Percentiles rank a stretch among this genome's conserved stretches.
phyloP scores from a whole-genome alignment of 1,140 invertebrate species.

The honey bee (Apis mellifera) region Amel_HAv3.1 CM009942.2:9064501-9065000 shows the following conservation, averaged over 20 bases:
- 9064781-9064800: not conserved
- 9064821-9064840: rapidly evolving
- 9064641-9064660: too few relatives aligned
- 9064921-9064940: not conserved
- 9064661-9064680: not conserved
- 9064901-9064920: too few relatives aligned
- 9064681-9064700: not conserved
- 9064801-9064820: not conserved
- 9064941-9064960: conserved; percentile 29
- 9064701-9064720: not conserved
- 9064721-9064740: not conserved
- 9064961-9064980: not conserved
- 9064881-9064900: too few relatives aligned
- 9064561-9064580: not conserved
- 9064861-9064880: not conserved
- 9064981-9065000: conserved; percentile 5
- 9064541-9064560: too few relatives aligned
- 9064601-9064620: not conserved
- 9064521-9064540: not conserved
- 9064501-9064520: not conserved
- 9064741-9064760: too few relatives aligned
- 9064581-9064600: not conserved
- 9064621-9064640: not conserved
- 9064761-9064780: not conserved
- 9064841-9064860: rapidly evolving